These are phyloP conservation scores for Aphaenogaster rudis DNA, from an alignment of 1,140 invertebrate genomes.

Conservation along the genomic window DNA sequence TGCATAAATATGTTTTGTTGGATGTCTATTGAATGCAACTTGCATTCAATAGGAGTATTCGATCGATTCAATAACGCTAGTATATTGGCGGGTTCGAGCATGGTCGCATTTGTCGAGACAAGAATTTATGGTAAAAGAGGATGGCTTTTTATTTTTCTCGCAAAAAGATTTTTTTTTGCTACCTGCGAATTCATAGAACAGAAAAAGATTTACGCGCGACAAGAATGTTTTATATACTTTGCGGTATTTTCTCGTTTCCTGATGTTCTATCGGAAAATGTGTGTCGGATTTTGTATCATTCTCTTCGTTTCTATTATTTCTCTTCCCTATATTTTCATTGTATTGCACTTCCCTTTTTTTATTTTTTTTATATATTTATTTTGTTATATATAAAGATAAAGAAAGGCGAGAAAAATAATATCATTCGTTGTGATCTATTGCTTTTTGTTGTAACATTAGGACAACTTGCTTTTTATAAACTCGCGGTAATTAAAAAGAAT, in stretches of 20 bases:
- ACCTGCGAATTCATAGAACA: neutral
- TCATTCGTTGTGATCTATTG: neutral
- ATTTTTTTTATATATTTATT: slow-evolving; percentile 12
- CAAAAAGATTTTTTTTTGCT: neutral
- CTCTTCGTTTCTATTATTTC: neutral
- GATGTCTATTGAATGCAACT: neutral
- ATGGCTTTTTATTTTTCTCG: neutral
- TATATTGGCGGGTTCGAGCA: neutral
- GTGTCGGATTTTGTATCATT: neutral
- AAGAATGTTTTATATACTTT: slow-evolving; percentile 13
- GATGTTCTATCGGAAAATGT: slow-evolving; percentile 17
- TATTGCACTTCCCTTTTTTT: neutral
- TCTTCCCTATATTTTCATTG: neutral
- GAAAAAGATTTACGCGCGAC: neutral
- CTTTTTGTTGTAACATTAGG: neutral
- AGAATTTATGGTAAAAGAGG: slow-evolving; percentile 4
- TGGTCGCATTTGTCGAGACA: neutral
- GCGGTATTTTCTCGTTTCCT: neutral
- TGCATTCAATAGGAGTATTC: neutral
- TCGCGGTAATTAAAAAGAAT: neutral
- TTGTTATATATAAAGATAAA: neutral
- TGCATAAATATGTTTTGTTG: neutral
- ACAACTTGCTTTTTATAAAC: neutral
- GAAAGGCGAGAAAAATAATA: neutral
- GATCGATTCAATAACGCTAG: neutral